Conservation (phyloP, 2,113 vertebrate genomes). For the Tympanuchus pallidicinctus region DNA sequence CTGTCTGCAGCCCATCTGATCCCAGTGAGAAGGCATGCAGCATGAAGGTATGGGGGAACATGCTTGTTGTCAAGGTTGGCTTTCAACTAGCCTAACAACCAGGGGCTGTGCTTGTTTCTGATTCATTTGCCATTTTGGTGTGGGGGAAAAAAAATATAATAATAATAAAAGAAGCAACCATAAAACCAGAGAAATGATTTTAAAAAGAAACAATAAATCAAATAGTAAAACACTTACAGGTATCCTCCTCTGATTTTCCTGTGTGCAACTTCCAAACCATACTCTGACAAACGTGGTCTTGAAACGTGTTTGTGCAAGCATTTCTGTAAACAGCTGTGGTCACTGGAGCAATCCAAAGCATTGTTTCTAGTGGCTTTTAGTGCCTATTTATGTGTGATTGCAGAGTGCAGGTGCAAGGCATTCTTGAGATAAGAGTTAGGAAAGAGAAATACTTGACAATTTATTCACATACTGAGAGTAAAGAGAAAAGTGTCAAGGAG, state of each 20-base stretch:
- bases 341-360: not conserved
- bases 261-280: constrained; percentile 25
- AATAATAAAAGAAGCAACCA: not conserved
- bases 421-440: not conserved
- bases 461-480: not conserved
- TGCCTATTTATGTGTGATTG: not conserved
- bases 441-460: not conserved
- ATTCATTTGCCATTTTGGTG: not conserved
- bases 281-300: not conserved
- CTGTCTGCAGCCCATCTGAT: not conserved
- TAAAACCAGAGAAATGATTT: not conserved
- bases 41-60: not conserved
- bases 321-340: constrained; percentile 38
- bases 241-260: constrained; percentile 53
- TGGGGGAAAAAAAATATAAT: not conserved
- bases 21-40: not conserved
- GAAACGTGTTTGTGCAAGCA: not conserved
- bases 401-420: not conserved
- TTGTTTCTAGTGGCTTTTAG: constrained; percentile 32
- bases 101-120: not conserved
- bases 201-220: not conserved
- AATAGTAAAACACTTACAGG: not conserved
- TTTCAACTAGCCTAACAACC: not conserved
- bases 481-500: not conserved
- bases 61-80: not conserved